Base-by-base conservation (phyloP, 92 coral and sea anemone species). In the Umimayanthus kanabou region DNA sequence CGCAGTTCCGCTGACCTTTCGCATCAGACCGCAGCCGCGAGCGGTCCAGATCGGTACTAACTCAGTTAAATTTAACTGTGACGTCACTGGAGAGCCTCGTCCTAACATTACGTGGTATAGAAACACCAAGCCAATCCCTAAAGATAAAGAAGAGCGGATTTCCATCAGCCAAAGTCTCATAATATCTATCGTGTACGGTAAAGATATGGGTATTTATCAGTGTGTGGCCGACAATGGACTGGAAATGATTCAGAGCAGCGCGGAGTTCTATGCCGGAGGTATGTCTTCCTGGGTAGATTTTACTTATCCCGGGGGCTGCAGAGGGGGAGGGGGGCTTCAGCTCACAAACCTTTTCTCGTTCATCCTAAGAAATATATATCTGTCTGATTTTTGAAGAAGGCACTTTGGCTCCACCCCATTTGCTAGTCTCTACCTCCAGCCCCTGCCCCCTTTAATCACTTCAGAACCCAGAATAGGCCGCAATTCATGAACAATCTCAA, bases 61-160 rank as follows among this genome's bases (percentile, higher is more conserved):
- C 18, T 76, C 90, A 8, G 89, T 81, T 39, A 85, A 58, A 40
- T 93, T 96, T 90, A 94, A 90, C 16, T 97, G 99, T 49, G 92
- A 94, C 16, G 96, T 94, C 29, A 73, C 88, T 6, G 99, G 99
- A 3, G 91, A 94, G 65, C 99, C 99, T 22, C 89, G 70, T 45
- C 98, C 99, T 25, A 91, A 89, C 61, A 90, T 97, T 91, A 92
- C 98, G 87, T 97, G 99, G 99, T 93, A 95, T 69, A 91, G 87
- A 58, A 93, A 97, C 82, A 96, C 92, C 10, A n/a, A 88, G 58
- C 86, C 43, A 40, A 90, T 94, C 70, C 76, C 88, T 8, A 85
- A 82, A 25, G 79, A 83, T 9, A 85, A 82, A 25, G 79, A 83
- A 30, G 92, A 90, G n/a, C 90, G 94, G 43, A 90, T 93, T 86